A percentile compares a stretch with the other conserved stretches of the same genome.
These are phyloP conservation scores for Bembecia ichneumoniformis DNA, from an alignment of 2,888 invertebrate species.

Conservation along the genomic window DNA sequence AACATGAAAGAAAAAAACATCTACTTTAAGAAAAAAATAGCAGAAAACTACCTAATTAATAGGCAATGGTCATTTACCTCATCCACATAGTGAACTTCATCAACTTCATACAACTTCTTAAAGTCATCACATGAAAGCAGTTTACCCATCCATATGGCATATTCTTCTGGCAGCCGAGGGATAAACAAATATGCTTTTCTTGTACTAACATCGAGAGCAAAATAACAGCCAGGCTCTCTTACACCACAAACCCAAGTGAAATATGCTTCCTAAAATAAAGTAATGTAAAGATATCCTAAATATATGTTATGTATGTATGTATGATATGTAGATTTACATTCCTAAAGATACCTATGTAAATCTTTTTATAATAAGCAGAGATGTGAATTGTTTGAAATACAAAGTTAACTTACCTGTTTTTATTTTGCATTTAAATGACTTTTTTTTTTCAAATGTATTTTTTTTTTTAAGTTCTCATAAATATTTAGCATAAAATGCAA, in stretches of 20 bases:
- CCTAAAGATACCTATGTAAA: too few relatives aligned
- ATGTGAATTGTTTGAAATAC: too few relatives aligned
- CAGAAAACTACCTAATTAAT: constrained; percentile 1
- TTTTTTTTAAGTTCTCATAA: too few relatives aligned
- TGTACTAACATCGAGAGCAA: constrained; percentile 82
- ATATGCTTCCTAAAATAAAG: constrained; percentile 85
- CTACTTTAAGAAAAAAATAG: too few relatives aligned
- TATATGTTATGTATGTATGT: background rate
- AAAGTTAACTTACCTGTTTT: too few relatives aligned
- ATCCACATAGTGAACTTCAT: constrained; percentile 85
- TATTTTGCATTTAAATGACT: too few relatives aligned
- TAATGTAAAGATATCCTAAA: constrained; percentile 6
- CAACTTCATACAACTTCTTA: constrained; percentile 84
- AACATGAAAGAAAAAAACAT: too few relatives aligned
- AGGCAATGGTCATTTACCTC: constrained; percentile 66
- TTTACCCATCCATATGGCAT: constrained; percentile 96
- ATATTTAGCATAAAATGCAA: too few relatives aligned
- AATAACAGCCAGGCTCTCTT: constrained; percentile 92
- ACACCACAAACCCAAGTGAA: constrained; percentile 98
- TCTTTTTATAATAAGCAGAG: too few relatives aligned
- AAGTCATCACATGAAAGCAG: constrained; percentile 81
- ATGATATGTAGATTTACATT: too few relatives aligned
- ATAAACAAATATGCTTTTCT: constrained; percentile 85
- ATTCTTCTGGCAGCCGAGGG: constrained; percentile 86
- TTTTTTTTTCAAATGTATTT: too few relatives aligned